Evolutionary conservation across 37 sponge, comb jelly and placozoan species (phyloP), one percentile per base, ranked within the genome.

Genomic region (Petrosia ficiformis): DNA sequence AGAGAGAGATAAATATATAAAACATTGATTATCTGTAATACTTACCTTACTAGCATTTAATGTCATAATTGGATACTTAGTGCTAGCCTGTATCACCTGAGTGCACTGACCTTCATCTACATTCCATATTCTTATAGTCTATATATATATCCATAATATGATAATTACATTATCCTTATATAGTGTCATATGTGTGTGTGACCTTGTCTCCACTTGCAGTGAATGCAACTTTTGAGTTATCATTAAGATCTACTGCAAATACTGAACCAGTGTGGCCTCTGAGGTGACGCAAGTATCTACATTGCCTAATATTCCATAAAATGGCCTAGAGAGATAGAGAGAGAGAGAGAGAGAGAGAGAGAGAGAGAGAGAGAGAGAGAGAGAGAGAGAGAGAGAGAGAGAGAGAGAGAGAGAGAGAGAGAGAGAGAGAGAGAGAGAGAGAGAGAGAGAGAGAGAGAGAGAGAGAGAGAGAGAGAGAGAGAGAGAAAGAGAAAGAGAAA

Each of bases 191-290:
- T 1, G 48, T 24, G 26, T 35, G 14, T 11, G 34, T 43, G 41
- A 87, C 93, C 63, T 84, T 88, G 57, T 88, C 89, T 52, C 89
- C 89, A 57, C 84, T 63, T n/a, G 74, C 93, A 43, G 88, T 86
- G 85, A 75, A 88, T 42, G 82, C 78, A 2, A 60, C 19, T n/a
- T 57, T 32, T 6, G 86, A 57, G 21, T 16, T 39, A 21, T 84
- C 78, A 61, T 87, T 59, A 35, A 92, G 63, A 37, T 87, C 93
- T 21, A 83, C 93, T 24, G 73, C 69, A 67, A 92, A 88, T 59
- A 92, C 86, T 4, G 71, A 76, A 44, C 89, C 93, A 28, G 21
- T 59, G 82, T 92, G 93, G 16, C 88, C 93, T 60, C 37, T 41
- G 37, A 92, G 69, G 24, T 65, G 59, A 36, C 42, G 19, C 70